Evolutionary conservation across 1,140 invertebrate species (phyloP).

Genomic region (Drosophila mayri): DNA sequence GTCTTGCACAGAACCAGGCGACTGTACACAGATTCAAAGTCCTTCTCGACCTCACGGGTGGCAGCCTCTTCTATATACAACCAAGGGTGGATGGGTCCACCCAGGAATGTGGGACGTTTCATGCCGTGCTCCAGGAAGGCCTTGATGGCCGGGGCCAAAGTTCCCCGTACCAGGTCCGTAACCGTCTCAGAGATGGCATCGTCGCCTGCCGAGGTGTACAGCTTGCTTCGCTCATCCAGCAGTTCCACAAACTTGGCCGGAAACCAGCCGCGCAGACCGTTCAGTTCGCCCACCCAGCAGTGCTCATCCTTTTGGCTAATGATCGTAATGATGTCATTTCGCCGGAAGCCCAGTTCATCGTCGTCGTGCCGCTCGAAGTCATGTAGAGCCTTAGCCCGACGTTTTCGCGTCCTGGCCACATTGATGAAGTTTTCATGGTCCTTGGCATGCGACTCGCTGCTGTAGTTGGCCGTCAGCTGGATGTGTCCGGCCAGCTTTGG

Average conservation of each 20-base stretch:
- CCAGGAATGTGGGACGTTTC: constrained; percentile 93
- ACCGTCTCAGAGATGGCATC: constrained; percentile 98
- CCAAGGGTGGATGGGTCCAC: constrained; percentile 98
- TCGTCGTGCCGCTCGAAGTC: constrained; percentile 99
- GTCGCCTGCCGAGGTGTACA: constrained; percentile 98
- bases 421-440: constrained; percentile 98
- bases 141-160: constrained; percentile 96
- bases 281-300: constrained; percentile 99
- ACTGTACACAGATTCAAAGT: constrained; percentile 99
- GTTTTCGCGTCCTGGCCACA: constrained; percentile 93
- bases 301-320: constrained; percentile 99
- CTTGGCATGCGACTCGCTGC: constrained; percentile 96
- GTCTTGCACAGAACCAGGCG: constrained; percentile 99
- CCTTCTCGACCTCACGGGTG: constrained; percentile 97
- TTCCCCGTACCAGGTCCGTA: constrained; percentile 97
- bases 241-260: constrained; percentile 99
- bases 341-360: constrained; percentile 98
- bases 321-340: constrained; percentile 99
- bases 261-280: constrained; percentile 99
- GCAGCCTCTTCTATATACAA: constrained; percentile 99
- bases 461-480: constrained; percentile 96
- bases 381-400: constrained; percentile 94
- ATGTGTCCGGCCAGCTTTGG: constrained; percentile 87
- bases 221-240: constrained; percentile 98
- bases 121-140: constrained; percentile 98